Evolutionary conservation across 2,888 invertebrate species (phyloP), one percentile per base, ranked within the genome.

Genomic region (Drosophila diplacantha): DNA sequence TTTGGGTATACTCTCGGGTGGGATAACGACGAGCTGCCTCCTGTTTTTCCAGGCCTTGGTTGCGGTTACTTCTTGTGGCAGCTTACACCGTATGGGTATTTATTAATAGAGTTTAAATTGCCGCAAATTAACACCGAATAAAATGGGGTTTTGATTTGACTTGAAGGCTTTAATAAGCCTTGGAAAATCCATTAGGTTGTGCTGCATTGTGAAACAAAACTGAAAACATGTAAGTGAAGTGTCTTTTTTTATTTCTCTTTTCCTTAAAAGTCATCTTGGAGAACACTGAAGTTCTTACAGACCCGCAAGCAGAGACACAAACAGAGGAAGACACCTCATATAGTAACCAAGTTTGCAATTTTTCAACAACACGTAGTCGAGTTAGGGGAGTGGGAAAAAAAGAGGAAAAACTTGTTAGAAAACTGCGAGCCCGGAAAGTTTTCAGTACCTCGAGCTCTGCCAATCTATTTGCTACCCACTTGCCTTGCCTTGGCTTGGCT

Each of bases 391-490:
- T 18, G 14, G 4, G 18, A 35, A 44, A 39, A 39, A 39, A 22
- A 5, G 39, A 22, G 16, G 29, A 18, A 52, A 66, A 66, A 66
- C 69, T 69, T 60, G 47, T 53, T 59, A 38, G 50, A 69, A 69
- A 67, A 50, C 50, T 61, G 61, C 64, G 64, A 63, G 29, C 9
- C 50, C 24, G 35, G 29, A 72, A 78, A 83, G 63, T 78, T 83
- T 81, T 66, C 65, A 71, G 63, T 76, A 66, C 60, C 73, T 37
- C 55, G 51, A 51, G 63, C 62, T 38, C 44, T 26, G 69, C 74
- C 74, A 61, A 81, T 69, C 79, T 81, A 70, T 78, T 71, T 68
- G 71, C 58, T 69, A 53, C 60, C 57, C 70, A 59, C 65, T 75
- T 56, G 60, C 55, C 51, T 55, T 43, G 24, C 43, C 29, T 50